Base-by-base conservation (phyloP, 2,113 vertebrate species). In the Pyxicephalus adspersus region DNA sequence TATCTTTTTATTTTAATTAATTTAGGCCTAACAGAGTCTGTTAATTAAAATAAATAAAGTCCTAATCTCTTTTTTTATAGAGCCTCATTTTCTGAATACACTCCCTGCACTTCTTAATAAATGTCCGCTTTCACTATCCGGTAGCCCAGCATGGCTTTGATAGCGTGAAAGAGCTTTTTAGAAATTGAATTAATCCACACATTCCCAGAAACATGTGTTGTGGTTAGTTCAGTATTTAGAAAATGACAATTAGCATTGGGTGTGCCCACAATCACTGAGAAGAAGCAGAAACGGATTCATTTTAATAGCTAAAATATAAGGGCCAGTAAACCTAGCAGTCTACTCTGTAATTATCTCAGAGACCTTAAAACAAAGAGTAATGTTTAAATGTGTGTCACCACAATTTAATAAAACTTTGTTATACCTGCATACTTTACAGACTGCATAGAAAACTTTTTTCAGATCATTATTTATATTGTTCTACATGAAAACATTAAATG, bases 1-100 rank as follows among this genome's bases (percentile, higher is more conserved):
- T 75, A 66, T 82, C 80, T 75, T 82, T 82, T 64, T 54, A 31
- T 74, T 65, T 74, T 64, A 57, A 74, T 73, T 81, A 64, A 65
- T 74, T 65, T 74, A 28, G 26, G 50, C 26, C 28, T 20, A 63
- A 60, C 50, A 18, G 45, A 50, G 64, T 64, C 29, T 55, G 50
- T 54, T 81, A 73, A 81, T 73, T 73, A 73, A 65, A 73, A 73
- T 64, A 73, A 81, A 81, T 64, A 64, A 60, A 26, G 54, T 38
- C 38, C 64, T 31, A 55, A 73, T 77, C 63, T 57, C 23, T 61
- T 26, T 76, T 76, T 64, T 16, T 64, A 29, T 34, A n/a, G 65
- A 45, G 65, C 50, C 23, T n/a, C 51, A 20, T 65, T 70, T 70
- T 70, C 8, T 8, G 38, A 50, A 18, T 25, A 7, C n/a, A 16